Percentiles rank a stretch among this genome's conserved stretches.
phyloP scores from a whole-genome alignment of 2,113 vertebrate genomes.

The Eurypyga helias region DNA sequence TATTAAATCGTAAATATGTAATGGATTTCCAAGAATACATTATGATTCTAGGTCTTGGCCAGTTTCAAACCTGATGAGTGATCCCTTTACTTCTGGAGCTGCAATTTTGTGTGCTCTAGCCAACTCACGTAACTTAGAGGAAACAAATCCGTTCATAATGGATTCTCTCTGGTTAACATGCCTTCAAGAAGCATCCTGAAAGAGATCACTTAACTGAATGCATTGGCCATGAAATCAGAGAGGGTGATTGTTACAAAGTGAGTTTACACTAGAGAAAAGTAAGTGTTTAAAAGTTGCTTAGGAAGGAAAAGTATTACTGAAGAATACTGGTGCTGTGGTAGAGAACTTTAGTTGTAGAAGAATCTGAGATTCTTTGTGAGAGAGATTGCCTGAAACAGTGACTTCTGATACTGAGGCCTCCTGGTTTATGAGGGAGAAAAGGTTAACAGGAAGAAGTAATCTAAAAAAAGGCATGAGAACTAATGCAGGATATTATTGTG shows the following conservation, averaged over 20 bases:
- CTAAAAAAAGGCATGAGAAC: neutral
- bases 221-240: slow-evolving; percentile 31
- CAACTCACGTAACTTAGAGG: neutral
- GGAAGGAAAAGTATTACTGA: neutral
- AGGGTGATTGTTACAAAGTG: slow-evolving; percentile 13
- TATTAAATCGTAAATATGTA: neutral
- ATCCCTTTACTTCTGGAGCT: neutral
- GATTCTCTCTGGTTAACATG: slow-evolving; percentile 10
- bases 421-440: neutral
- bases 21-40: neutral
- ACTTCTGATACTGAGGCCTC: neutral
- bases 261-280: neutral
- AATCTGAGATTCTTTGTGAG: neutral
- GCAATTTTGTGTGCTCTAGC: neutral
- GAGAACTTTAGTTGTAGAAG: neutral
- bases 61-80: neutral
- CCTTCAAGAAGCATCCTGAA: slow-evolving; percentile 40
- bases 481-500: neutral
- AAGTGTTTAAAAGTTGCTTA: neutral
- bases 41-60: neutral
- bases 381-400: neutral
- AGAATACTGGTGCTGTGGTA: neutral
- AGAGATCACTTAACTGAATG: neutral
- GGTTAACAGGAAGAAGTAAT: neutral
- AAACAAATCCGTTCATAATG: slow-evolving; percentile 17